A percentile compares a stretch with the other conserved stretches of the same genome.
Evolutionary conservation across 2,113 vertebrate genomes (phyloP).

Genomic region (Corythoichthys haematopterus): DNA sequence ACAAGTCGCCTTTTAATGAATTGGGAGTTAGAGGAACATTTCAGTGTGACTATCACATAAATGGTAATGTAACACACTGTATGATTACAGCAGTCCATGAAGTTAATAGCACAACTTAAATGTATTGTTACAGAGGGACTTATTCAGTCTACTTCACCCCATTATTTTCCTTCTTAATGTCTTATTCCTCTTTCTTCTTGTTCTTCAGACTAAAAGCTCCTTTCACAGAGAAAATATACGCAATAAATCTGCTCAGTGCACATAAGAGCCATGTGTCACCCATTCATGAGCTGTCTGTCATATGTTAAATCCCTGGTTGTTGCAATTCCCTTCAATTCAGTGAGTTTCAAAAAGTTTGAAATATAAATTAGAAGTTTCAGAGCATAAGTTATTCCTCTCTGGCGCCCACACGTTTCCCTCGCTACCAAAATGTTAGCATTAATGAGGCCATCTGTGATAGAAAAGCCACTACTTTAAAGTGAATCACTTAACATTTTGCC

Average conservation of each 20-base stretch:
- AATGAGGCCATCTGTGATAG: constrained; percentile 3
- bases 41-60: constrained; percentile 52
- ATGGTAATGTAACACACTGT: constrained; percentile 24
- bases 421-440: neutral
- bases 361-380: neutral
- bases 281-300: constrained; percentile 1
- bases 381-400: neutral
- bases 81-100: constrained; percentile 6
- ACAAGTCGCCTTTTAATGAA: constrained; percentile 34
- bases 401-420: neutral
- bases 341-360: neutral
- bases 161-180: neutral
- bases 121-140: constrained; percentile 7
- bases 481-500: neutral
- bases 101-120: neutral
- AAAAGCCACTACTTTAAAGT: neutral
- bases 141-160: constrained; percentile 7
- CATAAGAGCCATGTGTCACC: neutral
- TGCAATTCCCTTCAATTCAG: neutral
- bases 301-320: neutral
- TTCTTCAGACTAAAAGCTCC: neutral
- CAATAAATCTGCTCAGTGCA: neutral
- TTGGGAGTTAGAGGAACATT: constrained; percentile 37
- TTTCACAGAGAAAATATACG: neutral
- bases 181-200: neutral